Evolutionary conservation across 2,888 invertebrate species (phyloP), one percentile per base, ranked within the genome.

Genomic region (Leptogaster cylindrica): DNA sequence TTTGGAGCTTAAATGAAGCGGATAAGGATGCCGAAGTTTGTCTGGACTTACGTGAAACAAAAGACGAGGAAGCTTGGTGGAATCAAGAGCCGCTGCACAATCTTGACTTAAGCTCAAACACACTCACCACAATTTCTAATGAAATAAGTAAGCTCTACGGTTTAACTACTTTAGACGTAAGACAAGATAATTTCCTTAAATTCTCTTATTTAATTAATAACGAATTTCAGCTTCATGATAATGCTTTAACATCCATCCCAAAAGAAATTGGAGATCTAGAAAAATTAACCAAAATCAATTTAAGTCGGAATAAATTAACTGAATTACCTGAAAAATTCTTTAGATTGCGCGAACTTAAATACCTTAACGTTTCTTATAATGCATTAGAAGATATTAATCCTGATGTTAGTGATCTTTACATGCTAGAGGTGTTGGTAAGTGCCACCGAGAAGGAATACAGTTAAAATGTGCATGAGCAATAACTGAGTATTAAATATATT

Each of bases 21-120:
- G 86, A 87, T 10, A 73, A 83, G 70, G 85, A 86, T 66, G 86
- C 86, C 72, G 86, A 86, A 48, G 81, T 82, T 5, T 83, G 83
- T 71, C 78, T 85, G 63, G 85, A 86, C 74, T 81, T 83, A 71
- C 78, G 80, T 69, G 78, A 81, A 3, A 25, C 27, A 7, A 84
- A 85, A 55, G 84, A 85, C 36, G 84, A 85, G 51, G 85, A 86
- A 71, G 85, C 84, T 71, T 95, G 95, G 95, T 93, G 93, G 93
- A 92, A 90, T 77, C 87, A 89, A 75, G 88, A 89, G 73, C 88
- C 91, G 2, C 81, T 95, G 18, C 89, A 86, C 69, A 88, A 87
- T 74, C 83, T 95, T 71, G 92, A 94, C 79, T 83, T 92, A 65
- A 90, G 91, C 76, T 89, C 88, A 10, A 92, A 93, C 80, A 84